Base-by-base conservation (phyloP, 1,140 invertebrate genomes). In the Bombyx mandarina region DNA sequence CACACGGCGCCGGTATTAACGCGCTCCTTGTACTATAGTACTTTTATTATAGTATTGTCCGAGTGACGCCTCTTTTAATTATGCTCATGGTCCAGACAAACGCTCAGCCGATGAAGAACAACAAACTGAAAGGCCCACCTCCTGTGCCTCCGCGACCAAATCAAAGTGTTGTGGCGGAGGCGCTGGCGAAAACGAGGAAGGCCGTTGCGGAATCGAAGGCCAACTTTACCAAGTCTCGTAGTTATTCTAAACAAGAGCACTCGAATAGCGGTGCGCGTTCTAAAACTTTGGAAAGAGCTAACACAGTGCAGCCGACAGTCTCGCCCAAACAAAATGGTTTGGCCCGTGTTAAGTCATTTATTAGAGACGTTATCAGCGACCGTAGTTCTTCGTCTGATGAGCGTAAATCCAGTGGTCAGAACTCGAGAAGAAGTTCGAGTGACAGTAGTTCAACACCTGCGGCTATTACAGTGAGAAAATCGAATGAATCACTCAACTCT, bases 141-240 rank as follows among this genome's bases (percentile, higher is more conserved):
- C 93, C 93, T 57, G 92, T 93, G 51, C 93, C 93, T n/a, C 92
- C 93, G 35, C 82, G 92, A 56, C 93, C 93, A 10, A 92, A 91
- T 71, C 90, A 92, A 71, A 91, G 90, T 71, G 85, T 93, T 67
- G 91, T 93, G 45, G 91, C 91, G 2, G 92, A 93, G 75, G 92
- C 92, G 7, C 82, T 93, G 50, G 92, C 92, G 45, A 92, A 91
- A 69, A 89, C 89, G 8, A 82, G 89, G 60, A 88, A 88, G 73
- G 82, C 89, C 63, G 71, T 89, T 63, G 80, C 89, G 69, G 80
- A 90, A 73, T 75, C 90, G 68, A 73, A 91, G 78, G 79, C 89
- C 79, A 67, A 89, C 76, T 63, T 83, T 45, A 73, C 79, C 4
- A 88, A 87, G 59, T 77, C 75, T 46, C 77, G 76, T 52, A 74